Percentiles rank a stretch among this genome's conserved stretches.
phyloP scores from a whole-genome alignment of 2,888 invertebrate genomes.

The Eugnorisma glareosa region DNA sequence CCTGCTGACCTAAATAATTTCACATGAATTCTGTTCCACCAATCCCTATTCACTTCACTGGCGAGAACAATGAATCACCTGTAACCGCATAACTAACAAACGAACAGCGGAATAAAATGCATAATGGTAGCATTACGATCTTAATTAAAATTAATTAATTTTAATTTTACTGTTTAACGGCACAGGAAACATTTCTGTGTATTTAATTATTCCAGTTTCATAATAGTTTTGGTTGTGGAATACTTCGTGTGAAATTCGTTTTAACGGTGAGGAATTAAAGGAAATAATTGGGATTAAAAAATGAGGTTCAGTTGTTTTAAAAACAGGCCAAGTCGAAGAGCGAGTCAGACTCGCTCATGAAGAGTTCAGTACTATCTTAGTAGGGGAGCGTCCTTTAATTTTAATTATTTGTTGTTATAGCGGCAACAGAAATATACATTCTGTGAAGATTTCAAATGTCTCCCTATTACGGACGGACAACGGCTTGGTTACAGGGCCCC shows the following conservation, averaged over 20 bases:
- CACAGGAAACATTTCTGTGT: neutral
- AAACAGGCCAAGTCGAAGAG: too few species aligned
- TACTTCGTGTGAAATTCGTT: neutral
- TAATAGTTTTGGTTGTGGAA: neutral
- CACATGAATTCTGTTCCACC: constrained; percentile 12
- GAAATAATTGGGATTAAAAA: neutral
- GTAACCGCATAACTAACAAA: constrained; percentile 38
- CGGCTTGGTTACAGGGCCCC: too few species aligned
- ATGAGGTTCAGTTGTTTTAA: neutral
- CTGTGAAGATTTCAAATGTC: too few species aligned
- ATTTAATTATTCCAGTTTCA: neutral
- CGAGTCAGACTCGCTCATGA: too few species aligned
- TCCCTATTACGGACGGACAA: too few species aligned
- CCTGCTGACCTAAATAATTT: constrained; percentile 22
- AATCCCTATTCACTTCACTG: constrained; percentile 14
- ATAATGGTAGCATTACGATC: constrained; percentile 31
- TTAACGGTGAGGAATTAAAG: neutral
- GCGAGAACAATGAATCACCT: constrained; percentile 35
- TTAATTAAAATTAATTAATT: constrained; percentile 52
- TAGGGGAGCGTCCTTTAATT: too few species aligned
- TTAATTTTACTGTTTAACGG: too few species aligned
- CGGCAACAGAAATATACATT: too few species aligned
- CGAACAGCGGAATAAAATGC: constrained; percentile 24
- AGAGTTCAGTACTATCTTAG: too few species aligned
- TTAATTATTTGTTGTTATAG: too few species aligned